These are phyloP conservation scores for Bacillus rossius DNA, from an alignment of 1,140 invertebrate genomes.

Conservation along the genomic window DNA sequence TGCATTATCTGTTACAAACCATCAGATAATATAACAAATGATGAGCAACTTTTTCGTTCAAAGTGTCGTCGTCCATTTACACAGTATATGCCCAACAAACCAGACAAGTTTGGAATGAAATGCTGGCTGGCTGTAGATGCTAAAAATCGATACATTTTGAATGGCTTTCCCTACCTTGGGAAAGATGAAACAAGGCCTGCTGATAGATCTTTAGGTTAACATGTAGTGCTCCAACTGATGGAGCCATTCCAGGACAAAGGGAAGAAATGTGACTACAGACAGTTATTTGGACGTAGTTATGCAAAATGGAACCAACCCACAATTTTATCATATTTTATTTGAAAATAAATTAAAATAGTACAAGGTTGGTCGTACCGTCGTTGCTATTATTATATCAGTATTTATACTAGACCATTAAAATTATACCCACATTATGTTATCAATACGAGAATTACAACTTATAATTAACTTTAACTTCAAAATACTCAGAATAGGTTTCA, in stretches of 20 bases:
- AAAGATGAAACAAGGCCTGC: constrained; percentile 24
- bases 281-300: too few relatives aligned
- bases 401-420: too few relatives aligned
- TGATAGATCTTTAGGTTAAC: constrained; percentile 11
- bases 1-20: background rate
- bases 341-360: too few relatives aligned
- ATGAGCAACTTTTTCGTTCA: background rate
- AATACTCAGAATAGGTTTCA: too few relatives aligned
- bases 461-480: too few relatives aligned
- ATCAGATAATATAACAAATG: constrained; percentile 5
- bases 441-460: too few relatives aligned
- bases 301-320: too few relatives aligned
- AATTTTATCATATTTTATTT: too few relatives aligned
- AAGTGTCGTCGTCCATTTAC: constrained; percentile 30
- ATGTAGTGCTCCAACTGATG: constrained; percentile 23
- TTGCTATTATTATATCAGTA: too few relatives aligned
- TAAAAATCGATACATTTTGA: constrained; percentile 34
- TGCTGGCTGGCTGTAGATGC: constrained; percentile 37
- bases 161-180: constrained; percentile 37
- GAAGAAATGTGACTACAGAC: constrained; percentile 33
- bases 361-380: too few relatives aligned
- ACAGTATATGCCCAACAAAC: constrained; percentile 38
- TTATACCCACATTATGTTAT: too few relatives aligned
- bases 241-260: constrained; percentile 26
- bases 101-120: constrained; percentile 39